Evolutionary conservation across 2,888 invertebrate species (phyloP).

Genomic region (Alviniconcha strummeri): DNA sequence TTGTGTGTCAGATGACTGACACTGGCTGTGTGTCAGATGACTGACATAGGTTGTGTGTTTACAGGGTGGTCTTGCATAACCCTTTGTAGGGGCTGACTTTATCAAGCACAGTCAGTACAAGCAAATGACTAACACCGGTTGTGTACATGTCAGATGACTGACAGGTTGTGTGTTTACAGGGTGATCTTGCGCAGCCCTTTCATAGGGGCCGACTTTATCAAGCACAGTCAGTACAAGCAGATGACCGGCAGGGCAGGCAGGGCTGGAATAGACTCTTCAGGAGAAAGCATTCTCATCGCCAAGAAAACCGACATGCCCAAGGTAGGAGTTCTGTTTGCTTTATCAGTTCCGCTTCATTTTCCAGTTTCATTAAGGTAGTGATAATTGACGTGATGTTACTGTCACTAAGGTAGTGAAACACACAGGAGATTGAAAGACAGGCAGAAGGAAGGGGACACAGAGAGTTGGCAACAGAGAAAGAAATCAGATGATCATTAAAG

Average conservation of each 20-base stretch:
- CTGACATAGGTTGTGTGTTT: neutral
- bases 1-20: neutral
- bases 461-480: too few relatives aligned
- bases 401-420: too few relatives aligned
- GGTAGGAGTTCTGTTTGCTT: constrained; percentile 48
- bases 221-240: constrained; percentile 90
- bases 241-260: constrained; percentile 97
- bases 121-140: constrained; percentile 89
- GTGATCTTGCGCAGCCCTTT: constrained; percentile 90
- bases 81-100: constrained; percentile 86
- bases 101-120: constrained; percentile 88
- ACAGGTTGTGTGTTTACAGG: constrained; percentile 49
- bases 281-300: constrained; percentile 92
- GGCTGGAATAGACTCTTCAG: constrained; percentile 87
- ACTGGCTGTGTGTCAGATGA: neutral
- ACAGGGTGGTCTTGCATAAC: constrained; percentile 84
- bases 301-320: constrained; percentile 77
- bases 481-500: too few relatives aligned
- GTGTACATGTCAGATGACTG: neutral
- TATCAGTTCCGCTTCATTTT: neutral
- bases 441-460: too few relatives aligned
- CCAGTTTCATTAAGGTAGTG: too few relatives aligned
- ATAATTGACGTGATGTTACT: too few relatives aligned
- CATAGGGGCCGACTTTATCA: constrained; percentile 84
- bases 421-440: too few relatives aligned